Evolutionary conservation across 2,797 vertebrate species (phyloP).

Genomic region (Diceros bicornis): DNA sequence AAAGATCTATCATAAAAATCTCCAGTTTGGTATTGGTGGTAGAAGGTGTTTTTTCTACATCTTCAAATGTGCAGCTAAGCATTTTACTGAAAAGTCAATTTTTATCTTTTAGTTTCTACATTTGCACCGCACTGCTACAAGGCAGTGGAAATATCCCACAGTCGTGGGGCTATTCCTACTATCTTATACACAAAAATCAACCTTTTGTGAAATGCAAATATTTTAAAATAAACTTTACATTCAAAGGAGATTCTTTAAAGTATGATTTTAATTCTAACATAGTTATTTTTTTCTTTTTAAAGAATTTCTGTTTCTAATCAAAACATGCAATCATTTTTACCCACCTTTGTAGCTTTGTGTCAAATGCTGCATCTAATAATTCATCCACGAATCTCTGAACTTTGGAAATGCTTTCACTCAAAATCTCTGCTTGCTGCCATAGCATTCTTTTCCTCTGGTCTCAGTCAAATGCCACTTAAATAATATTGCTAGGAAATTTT

Average conservation of each 20-base stretch:
- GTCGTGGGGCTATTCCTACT: not conserved
- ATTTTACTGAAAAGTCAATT: not conserved
- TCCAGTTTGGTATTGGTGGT: not conserved
- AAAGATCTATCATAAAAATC: not conserved
- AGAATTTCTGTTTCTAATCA: not conserved
- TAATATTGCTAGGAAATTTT: not conserved
- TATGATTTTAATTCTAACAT: not conserved
- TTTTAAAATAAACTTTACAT: not conserved
- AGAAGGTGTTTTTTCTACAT: not conserved
- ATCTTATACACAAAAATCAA: not conserved
- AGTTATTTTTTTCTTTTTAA: not conserved
- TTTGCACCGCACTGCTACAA: not conserved
- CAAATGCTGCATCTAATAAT: not conserved
- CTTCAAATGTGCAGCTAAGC: not conserved
- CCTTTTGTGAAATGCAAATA: slow-evolving; percentile 11
- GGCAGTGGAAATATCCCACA: not conserved
- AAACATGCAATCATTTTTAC: not conserved
- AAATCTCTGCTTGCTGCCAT: not conserved
- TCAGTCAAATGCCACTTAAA: not conserved
- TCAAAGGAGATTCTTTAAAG: not conserved
- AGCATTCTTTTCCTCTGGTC: not conserved
- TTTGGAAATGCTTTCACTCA: not conserved
- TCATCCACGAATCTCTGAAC: not conserved
- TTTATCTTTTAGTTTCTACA: not conserved
- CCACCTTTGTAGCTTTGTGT: not conserved